Conservation (phyloP, 1,140 invertebrate genomes). For the Monomorium pharaonis region DNA sequence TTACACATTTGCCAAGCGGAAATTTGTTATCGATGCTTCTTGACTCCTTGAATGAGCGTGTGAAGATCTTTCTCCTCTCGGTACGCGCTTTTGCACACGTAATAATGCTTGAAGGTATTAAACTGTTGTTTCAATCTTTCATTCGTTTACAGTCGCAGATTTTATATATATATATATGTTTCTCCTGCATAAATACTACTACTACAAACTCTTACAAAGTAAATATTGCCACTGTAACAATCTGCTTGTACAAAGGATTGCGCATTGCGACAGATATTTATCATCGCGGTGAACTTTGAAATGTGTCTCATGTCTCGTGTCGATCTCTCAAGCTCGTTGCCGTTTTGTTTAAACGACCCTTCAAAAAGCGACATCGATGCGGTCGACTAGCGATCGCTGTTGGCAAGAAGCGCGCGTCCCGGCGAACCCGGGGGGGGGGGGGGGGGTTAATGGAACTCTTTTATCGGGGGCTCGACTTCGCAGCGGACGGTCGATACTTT, state of each 20-base stretch:
- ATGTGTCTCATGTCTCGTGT: slow-evolving; percentile 21
- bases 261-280: slow-evolving; percentile 37
- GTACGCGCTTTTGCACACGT: not conserved
- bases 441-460: slow-evolving; percentile 60
- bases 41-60: not conserved
- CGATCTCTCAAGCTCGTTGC: slow-evolving; percentile 39
- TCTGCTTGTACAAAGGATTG: slow-evolving; percentile 27
- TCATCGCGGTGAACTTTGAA: slow-evolving; percentile 39
- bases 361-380: slow-evolving; percentile 10
- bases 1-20: slow-evolving; percentile 15
- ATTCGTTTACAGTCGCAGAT: not conserved
- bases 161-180: not conserved
- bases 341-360: slow-evolving; percentile 47
- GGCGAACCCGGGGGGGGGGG: too few species aligned
- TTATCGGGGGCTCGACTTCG: slow-evolving; percentile 3
- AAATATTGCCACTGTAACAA: slow-evolving; percentile 14
- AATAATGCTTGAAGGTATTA: not conserved
- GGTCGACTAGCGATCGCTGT: slow-evolving; percentile 20
- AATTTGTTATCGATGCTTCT: slow-evolving; percentile 38
- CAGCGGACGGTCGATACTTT: slow-evolving; percentile 54
- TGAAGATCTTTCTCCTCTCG: not conserved
- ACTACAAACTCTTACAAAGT: not conserved
- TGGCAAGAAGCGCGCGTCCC: slow-evolving; percentile 29
- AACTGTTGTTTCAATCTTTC: not conserved
- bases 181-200: slow-evolving; percentile 11